Evolutionary conservation across 2,113 vertebrate species (phyloP), one percentile per base, ranked within the genome.

Genomic region (Tylochromis polylepis): DNA sequence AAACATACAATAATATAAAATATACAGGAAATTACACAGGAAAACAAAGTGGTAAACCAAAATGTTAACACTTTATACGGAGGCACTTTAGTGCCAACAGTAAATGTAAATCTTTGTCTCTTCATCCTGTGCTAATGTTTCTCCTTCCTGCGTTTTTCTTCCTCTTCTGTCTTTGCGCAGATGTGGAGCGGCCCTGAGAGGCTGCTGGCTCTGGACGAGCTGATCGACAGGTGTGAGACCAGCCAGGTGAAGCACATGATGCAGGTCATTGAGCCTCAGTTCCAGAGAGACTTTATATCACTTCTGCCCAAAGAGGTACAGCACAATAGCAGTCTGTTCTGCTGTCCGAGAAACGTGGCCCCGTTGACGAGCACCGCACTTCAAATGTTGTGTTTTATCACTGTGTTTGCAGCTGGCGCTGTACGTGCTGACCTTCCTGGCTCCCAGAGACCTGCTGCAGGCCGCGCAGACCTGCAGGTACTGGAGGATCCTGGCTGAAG

Each of bases 231-330:
- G 92, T 99, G 98, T 88, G 98, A 99, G 92, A 97, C 98, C 79
- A 97, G 95, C 5, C 98, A 99, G 97, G 98, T 99, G 86, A 99
- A 99, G 94, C 98, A 99, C 92, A 97, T 99, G 98, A 99, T 99
- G 98, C 98, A 99, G 97, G 97, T 99, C 90, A 99, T 99, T 93
- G 98, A 99, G 94, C 98, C 98, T 6, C 98, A 99, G 96, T 99
- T 99, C 96, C 98, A 99, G 94, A 97, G 98, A 95, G 98, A 99
- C 96, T 99, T 99, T 95, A 99, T 99, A 94, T 99, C 98, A 3
- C 97, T 99, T 95, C 97, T 99, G 92, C 98, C 98, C 88, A 99
- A 99, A 98, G 98, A 99, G 98, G 98, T 99, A 92, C 95, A 15
- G 2, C 78, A 8, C 3, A 18, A 51, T 36, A 41, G 57, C 51